Evolutionary conservation across 2,888 invertebrate genomes (phyloP).

Genomic region (Heliconius ethilla): DNA sequence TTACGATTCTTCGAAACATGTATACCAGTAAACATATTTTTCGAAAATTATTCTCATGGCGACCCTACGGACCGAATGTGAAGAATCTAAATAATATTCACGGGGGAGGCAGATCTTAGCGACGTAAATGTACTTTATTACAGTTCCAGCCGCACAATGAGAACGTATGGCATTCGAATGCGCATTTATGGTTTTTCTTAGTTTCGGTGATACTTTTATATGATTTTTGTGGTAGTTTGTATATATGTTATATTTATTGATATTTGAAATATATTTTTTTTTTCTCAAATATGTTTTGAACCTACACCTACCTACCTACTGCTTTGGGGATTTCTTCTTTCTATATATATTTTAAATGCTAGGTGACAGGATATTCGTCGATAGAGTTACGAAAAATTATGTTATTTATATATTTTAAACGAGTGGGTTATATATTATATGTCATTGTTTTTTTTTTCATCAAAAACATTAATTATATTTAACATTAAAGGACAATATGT

Average conservation of each 20-base stretch:
- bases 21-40: not conserved
- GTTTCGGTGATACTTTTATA: conserved; percentile 6
- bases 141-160: conserved; percentile 31
- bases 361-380: too few relatives aligned
- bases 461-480: not conserved
- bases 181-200: conserved; percentile 24
- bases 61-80: conserved; percentile 49
- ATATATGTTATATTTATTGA: not conserved
- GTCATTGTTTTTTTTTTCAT: not conserved
- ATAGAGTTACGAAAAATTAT: too few relatives aligned
- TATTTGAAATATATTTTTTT: not conserved
- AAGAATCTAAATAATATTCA: conserved; percentile 58
- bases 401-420: too few relatives aligned
- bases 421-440: too few relatives aligned
- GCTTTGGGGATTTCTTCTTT: not conserved
- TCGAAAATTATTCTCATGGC: not conserved
- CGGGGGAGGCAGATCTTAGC: conserved; percentile 38
- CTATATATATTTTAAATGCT: not conserved
- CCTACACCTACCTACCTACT: too few relatives aligned
- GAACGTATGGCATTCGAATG: conserved; percentile 29
- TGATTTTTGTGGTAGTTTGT: not conserved
- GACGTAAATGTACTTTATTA: conserved; percentile 44
- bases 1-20: not conserved
- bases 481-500: not conserved
- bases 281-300: not conserved